Evolutionary conservation across 2,888 invertebrate genomes (phyloP).

Genomic region (Lasioglossum zephyrum): DNA sequence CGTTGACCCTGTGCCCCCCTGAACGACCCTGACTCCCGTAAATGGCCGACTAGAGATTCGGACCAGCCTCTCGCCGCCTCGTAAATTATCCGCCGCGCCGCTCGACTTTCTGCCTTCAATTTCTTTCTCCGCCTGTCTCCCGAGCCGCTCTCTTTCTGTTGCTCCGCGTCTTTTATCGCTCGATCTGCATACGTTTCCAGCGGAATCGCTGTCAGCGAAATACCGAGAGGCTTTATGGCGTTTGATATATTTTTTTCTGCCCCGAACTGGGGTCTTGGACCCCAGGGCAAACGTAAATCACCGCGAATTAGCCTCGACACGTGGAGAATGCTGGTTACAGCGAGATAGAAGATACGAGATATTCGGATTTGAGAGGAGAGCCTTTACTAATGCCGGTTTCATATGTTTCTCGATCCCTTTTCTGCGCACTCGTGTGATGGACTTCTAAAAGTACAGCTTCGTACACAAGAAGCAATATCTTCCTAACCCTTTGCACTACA

Average conservation of each 20-base stretch:
- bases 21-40: conserved; percentile 63
- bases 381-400: neutral
- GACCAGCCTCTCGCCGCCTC: conserved; percentile 47
- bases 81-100: conserved; percentile 54
- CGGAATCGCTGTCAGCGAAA: neutral
- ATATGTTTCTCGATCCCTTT: neutral
- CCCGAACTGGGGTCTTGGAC: neutral
- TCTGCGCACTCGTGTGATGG: neutral
- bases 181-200: neutral
- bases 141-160: neutral
- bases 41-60: conserved; percentile 53
- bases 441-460: neutral
- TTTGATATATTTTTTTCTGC: conserved; percentile 8
- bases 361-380: neutral
- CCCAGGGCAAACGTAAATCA: neutral
- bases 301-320: neutral
- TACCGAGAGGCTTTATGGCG: conserved; percentile 8
- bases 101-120: conserved; percentile 47
- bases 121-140: neutral
- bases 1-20: conserved; percentile 44
- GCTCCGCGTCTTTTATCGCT: neutral
- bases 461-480: no score
- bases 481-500: no score
- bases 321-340: neutral
- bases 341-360: neutral